phyloP scores from a whole-genome alignment of 2,797 vertebrate genomes.

The Aphelocoma californica region DNA sequence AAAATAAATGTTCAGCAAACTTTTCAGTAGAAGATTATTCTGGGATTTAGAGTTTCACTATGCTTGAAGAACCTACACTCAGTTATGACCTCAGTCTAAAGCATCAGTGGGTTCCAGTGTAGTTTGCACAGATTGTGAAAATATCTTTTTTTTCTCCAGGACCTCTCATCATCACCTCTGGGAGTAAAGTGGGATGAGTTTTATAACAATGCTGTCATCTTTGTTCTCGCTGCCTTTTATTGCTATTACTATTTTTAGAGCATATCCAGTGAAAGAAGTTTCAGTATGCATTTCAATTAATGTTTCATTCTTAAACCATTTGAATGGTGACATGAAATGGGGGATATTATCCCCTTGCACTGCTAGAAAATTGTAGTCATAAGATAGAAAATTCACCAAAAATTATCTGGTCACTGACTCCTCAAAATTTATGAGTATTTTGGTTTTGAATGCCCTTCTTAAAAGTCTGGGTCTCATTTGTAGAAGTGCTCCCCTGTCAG shows the following conservation, averaged over 20 bases:
- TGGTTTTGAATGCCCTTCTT: neutral
- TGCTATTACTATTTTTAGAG: neutral
- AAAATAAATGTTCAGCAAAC: neutral
- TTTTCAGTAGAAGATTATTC: neutral
- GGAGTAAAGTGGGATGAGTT: neutral
- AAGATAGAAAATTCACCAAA: neutral
- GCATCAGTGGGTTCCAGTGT: neutral
- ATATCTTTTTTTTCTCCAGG: neutral
- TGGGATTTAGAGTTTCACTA: neutral
- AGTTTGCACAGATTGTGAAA: neutral
- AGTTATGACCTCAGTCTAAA: neutral
- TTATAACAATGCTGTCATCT: neutral
- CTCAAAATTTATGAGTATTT: neutral
- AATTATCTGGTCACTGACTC: neutral
- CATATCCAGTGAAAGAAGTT: neutral
- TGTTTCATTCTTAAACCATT: neutral
- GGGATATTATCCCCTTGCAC: neutral
- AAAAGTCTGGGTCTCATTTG: neutral
- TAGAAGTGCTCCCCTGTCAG: neutral
- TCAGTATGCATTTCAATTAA: neutral
- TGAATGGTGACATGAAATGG: neutral
- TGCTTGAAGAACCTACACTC: neutral
- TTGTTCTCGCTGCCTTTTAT: neutral
- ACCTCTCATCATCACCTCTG: neutral
- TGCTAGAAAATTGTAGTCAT: neutral